Conservation (phyloP, 2,888 invertebrate species). For the Carterocephalus palaemon region DNA sequence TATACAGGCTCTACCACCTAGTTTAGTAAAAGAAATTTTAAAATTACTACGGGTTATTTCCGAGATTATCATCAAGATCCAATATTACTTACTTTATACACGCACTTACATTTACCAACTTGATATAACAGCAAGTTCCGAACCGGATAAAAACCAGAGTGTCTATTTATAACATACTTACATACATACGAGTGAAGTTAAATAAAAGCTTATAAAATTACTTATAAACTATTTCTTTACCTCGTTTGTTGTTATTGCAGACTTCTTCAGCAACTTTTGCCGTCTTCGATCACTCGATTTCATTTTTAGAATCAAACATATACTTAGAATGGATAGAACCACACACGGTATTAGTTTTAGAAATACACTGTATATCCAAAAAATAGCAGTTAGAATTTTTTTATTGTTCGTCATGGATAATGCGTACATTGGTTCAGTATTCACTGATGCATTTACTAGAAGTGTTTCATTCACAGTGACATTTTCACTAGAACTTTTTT, state of each 20-base stretch:
- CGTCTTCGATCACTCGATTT: constrained; percentile 88
- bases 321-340: constrained; percentile 89
- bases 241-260: constrained; percentile 63
- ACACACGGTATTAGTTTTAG: constrained; percentile 95
- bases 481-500: constrained; percentile 38
- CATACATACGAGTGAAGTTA: too few relatives aligned
- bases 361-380: constrained; percentile 95
- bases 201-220: neutral
- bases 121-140: too few relatives aligned
- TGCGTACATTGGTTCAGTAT: constrained; percentile 79
- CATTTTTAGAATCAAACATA: constrained; percentile 86
- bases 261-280: constrained; percentile 81
- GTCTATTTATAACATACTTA: too few relatives aligned
- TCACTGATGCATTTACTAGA: constrained; percentile 40
- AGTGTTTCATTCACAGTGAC: constrained; percentile 45
- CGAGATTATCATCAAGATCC: too few relatives aligned
- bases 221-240: too few relatives aligned
- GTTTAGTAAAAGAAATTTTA: too few relatives aligned
- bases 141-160: too few relatives aligned
- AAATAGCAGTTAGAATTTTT: constrained; percentile 84
- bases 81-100: too few relatives aligned
- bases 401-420: constrained; percentile 83
- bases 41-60: too few relatives aligned
- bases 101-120: too few relatives aligned
- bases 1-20: too few relatives aligned